phyloP scores from a whole-genome alignment of 2,797 vertebrate genomes.

The Premnoplex brunnescens region DNA sequence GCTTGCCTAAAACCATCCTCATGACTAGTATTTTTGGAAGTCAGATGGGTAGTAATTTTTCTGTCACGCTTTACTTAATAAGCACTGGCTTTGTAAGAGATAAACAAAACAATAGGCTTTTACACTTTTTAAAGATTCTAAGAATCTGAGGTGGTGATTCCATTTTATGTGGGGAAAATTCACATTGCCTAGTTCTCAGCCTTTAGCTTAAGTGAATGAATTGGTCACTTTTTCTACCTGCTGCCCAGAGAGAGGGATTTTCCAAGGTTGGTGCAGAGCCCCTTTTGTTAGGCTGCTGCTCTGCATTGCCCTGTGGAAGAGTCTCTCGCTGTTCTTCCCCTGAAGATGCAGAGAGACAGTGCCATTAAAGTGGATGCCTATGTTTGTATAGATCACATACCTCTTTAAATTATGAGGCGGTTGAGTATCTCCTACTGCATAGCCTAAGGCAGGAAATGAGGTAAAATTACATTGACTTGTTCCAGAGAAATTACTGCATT shows the following conservation, averaged over 20 bases:
- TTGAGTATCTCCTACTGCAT: background rate
- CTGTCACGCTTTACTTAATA: background rate
- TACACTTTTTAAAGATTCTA: background rate
- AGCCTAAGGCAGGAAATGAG: background rate
- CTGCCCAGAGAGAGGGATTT: background rate
- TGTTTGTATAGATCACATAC: background rate
- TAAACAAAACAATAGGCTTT: background rate
- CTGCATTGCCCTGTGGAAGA: background rate
- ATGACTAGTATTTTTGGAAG: background rate
- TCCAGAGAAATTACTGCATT: background rate
- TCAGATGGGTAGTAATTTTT: background rate
- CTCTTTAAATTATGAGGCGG: background rate
- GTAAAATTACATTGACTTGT: constrained; percentile 1
- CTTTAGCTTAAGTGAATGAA: background rate
- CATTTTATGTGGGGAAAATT: background rate
- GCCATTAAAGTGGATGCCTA: background rate
- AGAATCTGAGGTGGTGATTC: background rate
- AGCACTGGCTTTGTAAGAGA: background rate
- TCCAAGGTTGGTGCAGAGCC: background rate
- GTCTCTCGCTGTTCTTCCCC: background rate
- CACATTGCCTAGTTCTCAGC: background rate
- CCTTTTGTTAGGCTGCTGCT: background rate
- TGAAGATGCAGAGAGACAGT: background rate
- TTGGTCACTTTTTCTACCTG: background rate
- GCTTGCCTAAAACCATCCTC: background rate